A percentile compares a stretch with the other conserved stretches of the same genome.
phyloP scores from a whole-genome alignment of 2,113 vertebrate genomes.

The Nicator chloris region DNA sequence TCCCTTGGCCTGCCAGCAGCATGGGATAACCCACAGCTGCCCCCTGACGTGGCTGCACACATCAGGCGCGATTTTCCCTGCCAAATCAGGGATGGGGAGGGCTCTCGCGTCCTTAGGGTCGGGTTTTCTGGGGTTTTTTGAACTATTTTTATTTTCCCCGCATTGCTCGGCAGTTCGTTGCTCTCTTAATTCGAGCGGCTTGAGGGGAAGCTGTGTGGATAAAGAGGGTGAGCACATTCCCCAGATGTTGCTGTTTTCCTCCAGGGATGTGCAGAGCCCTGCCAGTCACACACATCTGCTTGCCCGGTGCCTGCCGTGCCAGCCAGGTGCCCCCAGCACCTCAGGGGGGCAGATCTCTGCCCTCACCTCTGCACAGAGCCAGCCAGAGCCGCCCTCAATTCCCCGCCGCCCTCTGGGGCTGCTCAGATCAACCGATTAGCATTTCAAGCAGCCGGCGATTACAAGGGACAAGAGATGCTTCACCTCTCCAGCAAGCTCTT shows the following conservation, averaged over 20 bases:
- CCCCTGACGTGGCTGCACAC: constrained; percentile 6
- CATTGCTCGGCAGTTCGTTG: neutral
- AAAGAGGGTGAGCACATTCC: neutral
- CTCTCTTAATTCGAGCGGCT: neutral
- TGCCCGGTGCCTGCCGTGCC: neutral
- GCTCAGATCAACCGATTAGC: neutral
- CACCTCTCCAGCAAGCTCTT: neutral
- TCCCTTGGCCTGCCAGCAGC: neutral
- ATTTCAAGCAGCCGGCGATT: neutral
- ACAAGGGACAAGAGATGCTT: neutral
- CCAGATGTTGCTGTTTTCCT: neutral
- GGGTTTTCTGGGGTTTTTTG: neutral
- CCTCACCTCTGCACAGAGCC: neutral
- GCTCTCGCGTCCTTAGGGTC: neutral
- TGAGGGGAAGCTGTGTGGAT: neutral
- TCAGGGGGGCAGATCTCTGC: neutral
- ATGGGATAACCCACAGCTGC: constrained; percentile 29
- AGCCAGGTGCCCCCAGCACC: neutral
- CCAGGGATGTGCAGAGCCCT: neutral
- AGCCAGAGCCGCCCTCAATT: neutral
- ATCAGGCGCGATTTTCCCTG: neutral
- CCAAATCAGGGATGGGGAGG: neutral
- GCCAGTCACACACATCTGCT: neutral
- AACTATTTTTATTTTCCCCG: neutral
- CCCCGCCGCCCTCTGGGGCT: neutral